Evolutionary conservation across 2,888 invertebrate genomes (phyloP).

Genomic region (Amphipyra tragopoginis): DNA sequence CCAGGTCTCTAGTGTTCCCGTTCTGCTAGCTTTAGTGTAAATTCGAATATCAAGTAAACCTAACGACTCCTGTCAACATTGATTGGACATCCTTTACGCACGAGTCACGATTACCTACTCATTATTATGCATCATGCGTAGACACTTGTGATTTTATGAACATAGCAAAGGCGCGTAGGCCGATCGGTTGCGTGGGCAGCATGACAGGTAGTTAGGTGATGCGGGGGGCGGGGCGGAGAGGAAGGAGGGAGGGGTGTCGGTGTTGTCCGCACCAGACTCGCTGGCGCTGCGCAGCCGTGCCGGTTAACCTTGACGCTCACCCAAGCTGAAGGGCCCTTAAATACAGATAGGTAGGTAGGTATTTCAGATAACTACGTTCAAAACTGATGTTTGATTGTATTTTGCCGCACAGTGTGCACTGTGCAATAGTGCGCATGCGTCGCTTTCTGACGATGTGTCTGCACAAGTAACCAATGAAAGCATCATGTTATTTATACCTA

Average conservation of each 20-base stretch:
- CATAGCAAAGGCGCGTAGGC: constrained; percentile 77
- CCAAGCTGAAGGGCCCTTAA: constrained; percentile 65
- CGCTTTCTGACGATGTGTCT: constrained; percentile 7
- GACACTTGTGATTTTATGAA: constrained; percentile 63
- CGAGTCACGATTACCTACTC: constrained; percentile 67
- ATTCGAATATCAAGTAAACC: constrained; percentile 14
- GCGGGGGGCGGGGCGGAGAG: constrained; percentile 27
- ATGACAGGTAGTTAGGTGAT: constrained; percentile 65
- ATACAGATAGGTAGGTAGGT: constrained; percentile 25
- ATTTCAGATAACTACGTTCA: constrained; percentile 21
- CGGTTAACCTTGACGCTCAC: constrained; percentile 83
- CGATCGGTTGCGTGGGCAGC: constrained; percentile 75
- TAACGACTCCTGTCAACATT: constrained; percentile 47
- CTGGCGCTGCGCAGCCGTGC: constrained; percentile 76
- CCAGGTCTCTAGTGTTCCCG: too few relatives aligned
- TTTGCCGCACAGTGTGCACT: constrained; percentile 2
- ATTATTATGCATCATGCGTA: constrained; percentile 77
- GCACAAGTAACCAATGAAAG: constrained; percentile 11
- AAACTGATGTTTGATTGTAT: constrained; percentile 20
- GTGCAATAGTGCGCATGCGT: constrained; percentile 6
- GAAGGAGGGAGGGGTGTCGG: constrained; percentile 24
- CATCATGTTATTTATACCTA: too few relatives aligned
- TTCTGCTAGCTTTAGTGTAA: background rate
- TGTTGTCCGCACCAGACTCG: constrained; percentile 74
- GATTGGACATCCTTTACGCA: constrained; percentile 58